phyloP scores from a whole-genome alignment of 2,888 invertebrate species.

The Odontomyia ornata region DNA sequence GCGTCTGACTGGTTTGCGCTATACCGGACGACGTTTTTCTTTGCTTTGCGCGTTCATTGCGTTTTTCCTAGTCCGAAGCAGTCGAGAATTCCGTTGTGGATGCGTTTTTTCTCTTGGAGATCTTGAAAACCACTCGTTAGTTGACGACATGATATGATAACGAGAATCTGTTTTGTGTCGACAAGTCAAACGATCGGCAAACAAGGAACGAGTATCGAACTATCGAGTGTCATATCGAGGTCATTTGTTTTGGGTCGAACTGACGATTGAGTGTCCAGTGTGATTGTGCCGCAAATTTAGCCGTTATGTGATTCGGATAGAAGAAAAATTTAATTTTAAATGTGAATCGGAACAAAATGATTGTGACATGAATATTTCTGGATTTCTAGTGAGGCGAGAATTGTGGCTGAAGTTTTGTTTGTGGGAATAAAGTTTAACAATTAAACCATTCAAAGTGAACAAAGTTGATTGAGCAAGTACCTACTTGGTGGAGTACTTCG shows the following conservation, averaged over 20 bases:
- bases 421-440: no score
- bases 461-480: neutral
- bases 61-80: slow-evolving; percentile 4
- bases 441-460: neutral
- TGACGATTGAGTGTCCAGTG: slow-evolving; percentile 7
- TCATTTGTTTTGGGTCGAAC: slow-evolving; percentile 16
- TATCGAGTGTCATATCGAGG: slow-evolving; percentile 19
- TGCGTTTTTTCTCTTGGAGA: slow-evolving; percentile 32
- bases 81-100: neutral
- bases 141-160: slow-evolving; percentile 42
- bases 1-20: slow-evolving; percentile 26
- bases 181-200: slow-evolving; percentile 34
- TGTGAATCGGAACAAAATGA: neutral
- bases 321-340: no score
- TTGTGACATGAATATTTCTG: neutral
- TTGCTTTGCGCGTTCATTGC: neutral
- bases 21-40: slow-evolving; percentile 1
- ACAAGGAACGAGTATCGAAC: slow-evolving; percentile 23
- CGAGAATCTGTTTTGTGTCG: slow-evolving; percentile 40
- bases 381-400: neutral
- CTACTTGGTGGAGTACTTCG: neutral
- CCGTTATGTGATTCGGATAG: no score
- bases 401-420: neutral
- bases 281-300: neutral
- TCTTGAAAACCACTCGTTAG: slow-evolving; percentile 39